Evolutionary conservation across 1,140 invertebrate species (phyloP).

Genomic region (Trachelipus rathkii): DNA sequence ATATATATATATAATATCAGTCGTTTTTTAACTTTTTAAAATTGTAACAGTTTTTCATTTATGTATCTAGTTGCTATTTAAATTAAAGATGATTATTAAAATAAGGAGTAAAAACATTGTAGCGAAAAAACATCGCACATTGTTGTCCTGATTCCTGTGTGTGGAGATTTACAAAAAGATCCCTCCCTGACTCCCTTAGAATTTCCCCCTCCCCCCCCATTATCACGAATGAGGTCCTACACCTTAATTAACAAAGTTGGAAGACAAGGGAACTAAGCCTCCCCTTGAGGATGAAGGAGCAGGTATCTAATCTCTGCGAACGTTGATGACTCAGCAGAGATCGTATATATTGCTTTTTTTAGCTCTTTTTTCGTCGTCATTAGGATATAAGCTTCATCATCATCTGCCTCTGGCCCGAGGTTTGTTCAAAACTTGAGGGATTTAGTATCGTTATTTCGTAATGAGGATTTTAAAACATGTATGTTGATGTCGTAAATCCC

Average conservation of each 20-base stretch:
- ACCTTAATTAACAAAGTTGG: conserved; percentile 13
- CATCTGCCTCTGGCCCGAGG: background rate
- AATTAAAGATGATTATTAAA: too few relatives aligned
- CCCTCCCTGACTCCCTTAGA: too few relatives aligned
- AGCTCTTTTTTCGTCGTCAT: background rate
- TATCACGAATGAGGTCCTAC: too few relatives aligned
- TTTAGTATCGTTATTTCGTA: conserved; percentile 12
- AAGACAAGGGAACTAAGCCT: background rate
- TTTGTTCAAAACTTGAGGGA: background rate
- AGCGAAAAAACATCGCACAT: too few relatives aligned
- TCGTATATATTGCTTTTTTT: background rate
- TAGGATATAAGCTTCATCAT: conserved; percentile 6
- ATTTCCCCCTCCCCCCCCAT: too few relatives aligned
- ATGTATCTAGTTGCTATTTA: too few relatives aligned
- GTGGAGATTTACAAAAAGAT: too few relatives aligned
- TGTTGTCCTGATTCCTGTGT: too few relatives aligned
- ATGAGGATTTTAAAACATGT: background rate
- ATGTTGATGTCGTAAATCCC: background rate
- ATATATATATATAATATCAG: conserved; percentile 18
- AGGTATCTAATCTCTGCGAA: conserved; percentile 9
- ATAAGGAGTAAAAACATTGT: too few relatives aligned
- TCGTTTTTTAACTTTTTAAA: background rate
- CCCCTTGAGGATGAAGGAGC: background rate
- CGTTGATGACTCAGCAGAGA: conserved; percentile 1
- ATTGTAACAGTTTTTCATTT: too few relatives aligned